phyloP scores from a whole-genome alignment of 2,888 invertebrate species.

The Aspidapion aeneum region DNA sequence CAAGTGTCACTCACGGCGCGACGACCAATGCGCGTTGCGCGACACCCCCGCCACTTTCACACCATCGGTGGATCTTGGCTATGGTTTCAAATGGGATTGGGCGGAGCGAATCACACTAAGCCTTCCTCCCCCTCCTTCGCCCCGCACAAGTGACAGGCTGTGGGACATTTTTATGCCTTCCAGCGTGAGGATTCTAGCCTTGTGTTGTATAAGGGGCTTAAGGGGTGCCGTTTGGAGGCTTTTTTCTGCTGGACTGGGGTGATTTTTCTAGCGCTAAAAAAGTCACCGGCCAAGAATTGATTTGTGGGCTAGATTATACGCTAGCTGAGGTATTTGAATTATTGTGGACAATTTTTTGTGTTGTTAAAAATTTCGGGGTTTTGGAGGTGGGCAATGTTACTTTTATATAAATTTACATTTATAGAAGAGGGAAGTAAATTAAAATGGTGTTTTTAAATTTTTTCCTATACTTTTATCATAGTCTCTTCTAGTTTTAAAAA shows the following conservation, averaged over 20 bases:
- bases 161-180: conserved; percentile 26
- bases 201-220: too few relatives aligned
- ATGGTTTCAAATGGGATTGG: conserved; percentile 46
- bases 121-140: conserved; percentile 12
- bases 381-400: too few relatives aligned
- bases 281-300: not conserved
- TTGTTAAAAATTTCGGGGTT: too few relatives aligned
- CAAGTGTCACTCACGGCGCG: conserved; percentile 43
- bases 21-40: conserved; percentile 47
- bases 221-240: not conserved
- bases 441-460: too few relatives aligned
- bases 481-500: too few relatives aligned
- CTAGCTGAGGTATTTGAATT: not conserved
- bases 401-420: too few relatives aligned
- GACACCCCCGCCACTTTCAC: conserved; percentile 48
- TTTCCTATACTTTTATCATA: too few relatives aligned
- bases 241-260: not conserved
- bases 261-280: not conserved
- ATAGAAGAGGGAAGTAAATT: too few relatives aligned
- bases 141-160: not conserved
- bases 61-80: conserved; percentile 47
- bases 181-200: not conserved
- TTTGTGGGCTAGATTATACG: not conserved
- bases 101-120: conserved; percentile 30
- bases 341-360: not conserved